A percentile compares a stretch with the other conserved stretches of the same genome.
Conservation (phyloP, 2,113 vertebrate species). For the Cisticola juncidis region DNA sequence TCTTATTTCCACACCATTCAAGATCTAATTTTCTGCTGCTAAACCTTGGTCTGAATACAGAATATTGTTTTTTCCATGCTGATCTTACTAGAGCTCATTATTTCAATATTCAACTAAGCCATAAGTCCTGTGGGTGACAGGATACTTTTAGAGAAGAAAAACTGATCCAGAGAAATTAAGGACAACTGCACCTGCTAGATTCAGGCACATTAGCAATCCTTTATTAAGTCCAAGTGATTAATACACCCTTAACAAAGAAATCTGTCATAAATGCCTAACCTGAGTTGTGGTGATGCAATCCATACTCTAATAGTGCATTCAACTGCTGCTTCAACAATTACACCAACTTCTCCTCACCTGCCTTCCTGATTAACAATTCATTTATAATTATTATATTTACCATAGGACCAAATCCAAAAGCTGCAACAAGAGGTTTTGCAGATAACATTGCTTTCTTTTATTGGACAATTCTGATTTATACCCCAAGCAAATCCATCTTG, state of each 20-base stretch:
- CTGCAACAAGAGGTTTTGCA: background rate
- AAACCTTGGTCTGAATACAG: background rate
- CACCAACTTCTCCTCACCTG: background rate
- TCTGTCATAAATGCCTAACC: background rate
- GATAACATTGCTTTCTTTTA: background rate
- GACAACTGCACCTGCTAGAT: background rate
- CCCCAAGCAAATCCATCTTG: background rate
- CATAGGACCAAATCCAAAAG: background rate
- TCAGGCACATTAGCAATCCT: background rate
- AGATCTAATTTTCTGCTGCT: background rate
- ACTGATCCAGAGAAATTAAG: background rate
- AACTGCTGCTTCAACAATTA: background rate
- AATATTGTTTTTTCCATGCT: background rate
- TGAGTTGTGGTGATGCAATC: background rate
- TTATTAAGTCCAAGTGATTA: background rate
- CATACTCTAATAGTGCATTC: background rate
- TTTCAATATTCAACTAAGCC: background rate
- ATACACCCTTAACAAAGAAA: background rate
- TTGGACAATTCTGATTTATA: background rate
- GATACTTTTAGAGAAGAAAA: background rate
- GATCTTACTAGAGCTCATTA: background rate
- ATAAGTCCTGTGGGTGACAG: background rate
- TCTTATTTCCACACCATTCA: background rate
- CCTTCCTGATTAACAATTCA: background rate
- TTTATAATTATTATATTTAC: background rate